These are phyloP conservation scores for Grammatotria lemairii DNA, from an alignment of 2,113 vertebrate species.

Conservation along the genomic window DNA sequence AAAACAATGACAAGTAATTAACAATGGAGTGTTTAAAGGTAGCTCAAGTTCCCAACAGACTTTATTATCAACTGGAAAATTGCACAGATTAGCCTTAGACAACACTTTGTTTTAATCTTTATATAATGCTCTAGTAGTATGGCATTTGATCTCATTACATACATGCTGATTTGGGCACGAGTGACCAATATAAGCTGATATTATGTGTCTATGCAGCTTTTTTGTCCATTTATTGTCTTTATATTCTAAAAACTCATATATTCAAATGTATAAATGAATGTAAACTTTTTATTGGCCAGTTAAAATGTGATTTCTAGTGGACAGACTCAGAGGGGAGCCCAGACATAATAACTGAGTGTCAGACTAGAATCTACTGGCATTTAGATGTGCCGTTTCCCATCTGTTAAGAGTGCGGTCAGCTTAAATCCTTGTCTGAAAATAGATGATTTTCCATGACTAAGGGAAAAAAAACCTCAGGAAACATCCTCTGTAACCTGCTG, in stretches of 20 bases:
- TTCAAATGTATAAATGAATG: background rate
- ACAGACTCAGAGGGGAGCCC: background rate
- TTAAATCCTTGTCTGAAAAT: background rate
- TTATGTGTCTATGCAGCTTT: background rate
- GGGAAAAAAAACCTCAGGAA: background rate
- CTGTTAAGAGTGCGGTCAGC: background rate
- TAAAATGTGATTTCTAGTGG: background rate
- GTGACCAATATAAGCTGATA: background rate
- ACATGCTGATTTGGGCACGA: background rate
- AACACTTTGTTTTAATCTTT: background rate
- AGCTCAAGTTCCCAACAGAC: background rate
- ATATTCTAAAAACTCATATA: background rate
- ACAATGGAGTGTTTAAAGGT: background rate
- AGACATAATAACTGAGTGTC: background rate
- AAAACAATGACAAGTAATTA: background rate
- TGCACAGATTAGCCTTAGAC: background rate
- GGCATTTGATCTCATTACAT: background rate
- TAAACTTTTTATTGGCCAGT: background rate
- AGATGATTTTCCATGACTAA: background rate
- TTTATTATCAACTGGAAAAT: background rate
- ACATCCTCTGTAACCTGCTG: background rate
- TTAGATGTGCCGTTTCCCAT: background rate
- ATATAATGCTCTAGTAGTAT: background rate
- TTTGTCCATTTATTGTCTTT: background rate
- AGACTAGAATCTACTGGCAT: background rate